phyloP scores from a whole-genome alignment of 2,888 invertebrate genomes.

The Beris chalybata region DNA sequence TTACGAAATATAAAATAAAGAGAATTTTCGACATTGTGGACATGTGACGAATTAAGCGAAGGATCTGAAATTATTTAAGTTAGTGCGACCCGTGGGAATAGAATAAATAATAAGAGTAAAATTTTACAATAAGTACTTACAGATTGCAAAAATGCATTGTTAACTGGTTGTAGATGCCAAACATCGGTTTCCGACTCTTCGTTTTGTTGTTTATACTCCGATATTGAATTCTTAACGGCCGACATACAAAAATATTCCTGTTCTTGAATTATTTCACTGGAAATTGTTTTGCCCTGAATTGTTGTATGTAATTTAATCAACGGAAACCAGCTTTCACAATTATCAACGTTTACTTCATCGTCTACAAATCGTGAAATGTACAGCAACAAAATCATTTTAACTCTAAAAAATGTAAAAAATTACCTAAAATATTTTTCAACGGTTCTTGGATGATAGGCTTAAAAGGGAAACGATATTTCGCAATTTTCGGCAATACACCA shows the following conservation, averaged over 20 bases:
- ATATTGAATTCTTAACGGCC: conserved; percentile 54
- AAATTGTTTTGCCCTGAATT: conserved; percentile 44
- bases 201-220: conserved; percentile 50
- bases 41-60: conserved; percentile 51
- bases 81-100: not conserved
- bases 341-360: conserved; percentile 53
- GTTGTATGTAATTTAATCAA: conserved; percentile 52
- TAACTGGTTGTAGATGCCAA: conserved; percentile 54
- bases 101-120: not conserved
- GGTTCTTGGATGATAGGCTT: conserved; percentile 52
- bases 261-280: conserved; percentile 47
- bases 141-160: conserved; percentile 55
- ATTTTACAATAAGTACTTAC: conserved; percentile 40
- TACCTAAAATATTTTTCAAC: conserved; percentile 45
- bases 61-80: conserved; percentile 42
- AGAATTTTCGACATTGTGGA: conserved; percentile 49
- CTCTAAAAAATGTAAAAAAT: not conserved
- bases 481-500: conserved; percentile 53
- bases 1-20: conserved; percentile 53
- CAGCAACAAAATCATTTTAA: no score
- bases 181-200: conserved; percentile 45
- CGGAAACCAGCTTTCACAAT: conserved; percentile 55
- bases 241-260: conserved; percentile 54
- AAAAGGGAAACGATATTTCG: conserved; percentile 55
- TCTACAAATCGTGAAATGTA: conserved; percentile 42